Percentiles rank a stretch among this genome's conserved stretches.
Conservation (phyloP, 2,888 invertebrate genomes). For the Gastrophysa polygoni region DNA sequence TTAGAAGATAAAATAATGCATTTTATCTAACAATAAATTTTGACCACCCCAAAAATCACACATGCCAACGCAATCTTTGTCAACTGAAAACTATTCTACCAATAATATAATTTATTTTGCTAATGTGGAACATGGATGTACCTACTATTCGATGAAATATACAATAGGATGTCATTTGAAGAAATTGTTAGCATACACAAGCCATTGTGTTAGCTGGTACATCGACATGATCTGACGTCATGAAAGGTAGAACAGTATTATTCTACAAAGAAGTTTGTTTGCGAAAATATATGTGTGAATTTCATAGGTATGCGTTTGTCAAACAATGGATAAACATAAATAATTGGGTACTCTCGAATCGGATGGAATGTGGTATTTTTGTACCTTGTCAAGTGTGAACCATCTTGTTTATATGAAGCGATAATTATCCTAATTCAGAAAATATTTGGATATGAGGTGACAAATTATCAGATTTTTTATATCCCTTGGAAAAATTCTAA, state of each 20-base stretch:
- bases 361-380: not conserved
- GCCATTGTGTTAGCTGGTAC: not conserved
- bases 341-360: not conserved
- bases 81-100: no score
- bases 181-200: no score
- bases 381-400: not conserved
- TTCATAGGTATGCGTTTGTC: not conserved
- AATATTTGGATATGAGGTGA: not conserved
- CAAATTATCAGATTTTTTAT: not conserved
- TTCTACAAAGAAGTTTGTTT: not conserved
- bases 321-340: not conserved
- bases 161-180: not conserved
- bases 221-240: not conserved
- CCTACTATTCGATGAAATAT: no score
- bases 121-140: no score
- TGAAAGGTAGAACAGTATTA: not conserved
- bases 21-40: no score
- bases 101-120: no score
- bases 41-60: no score
- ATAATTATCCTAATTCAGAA: not conserved
- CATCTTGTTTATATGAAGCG: not conserved
- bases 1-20: no score
- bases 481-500: no score
- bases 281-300: not conserved
- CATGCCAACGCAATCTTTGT: no score